These are phyloP conservation scores for Pilophorus perplexus DNA, from an alignment of 2,888 invertebrate genomes.

Conservation along the genomic window DNA sequence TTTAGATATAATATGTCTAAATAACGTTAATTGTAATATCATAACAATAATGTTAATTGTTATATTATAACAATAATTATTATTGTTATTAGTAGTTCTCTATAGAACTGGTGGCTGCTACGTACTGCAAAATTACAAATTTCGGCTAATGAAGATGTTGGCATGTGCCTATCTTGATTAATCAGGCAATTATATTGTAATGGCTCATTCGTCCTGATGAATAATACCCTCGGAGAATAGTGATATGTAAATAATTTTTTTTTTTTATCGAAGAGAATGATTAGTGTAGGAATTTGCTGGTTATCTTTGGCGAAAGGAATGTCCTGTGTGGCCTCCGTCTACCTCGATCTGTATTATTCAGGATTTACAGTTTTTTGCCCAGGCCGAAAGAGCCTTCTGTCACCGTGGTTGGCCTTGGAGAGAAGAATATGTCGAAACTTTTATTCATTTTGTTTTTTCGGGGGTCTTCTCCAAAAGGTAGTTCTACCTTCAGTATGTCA, in stretches of 20 bases:
- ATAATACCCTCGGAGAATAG: too few relatives aligned
- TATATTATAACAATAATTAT: too few relatives aligned
- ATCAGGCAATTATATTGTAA: too few relatives aligned
- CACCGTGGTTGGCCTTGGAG: constrained; percentile 23
- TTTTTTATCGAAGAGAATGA: neutral
- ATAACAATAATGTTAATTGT: too few relatives aligned
- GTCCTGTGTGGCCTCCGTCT: constrained; percentile 17
- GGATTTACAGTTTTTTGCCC: constrained; percentile 22
- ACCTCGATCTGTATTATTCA: constrained; percentile 15
- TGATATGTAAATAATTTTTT: neutral
- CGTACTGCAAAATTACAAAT: too few relatives aligned
- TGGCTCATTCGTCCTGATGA: too few relatives aligned
- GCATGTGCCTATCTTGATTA: too few relatives aligned
- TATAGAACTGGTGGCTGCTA: too few relatives aligned
- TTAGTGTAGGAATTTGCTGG: constrained; percentile 9
- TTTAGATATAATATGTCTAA: too few relatives aligned
- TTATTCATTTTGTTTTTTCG: neutral
- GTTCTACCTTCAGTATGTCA: constrained; percentile 18
- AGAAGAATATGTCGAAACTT: constrained; percentile 7
- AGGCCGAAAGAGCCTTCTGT: neutral
- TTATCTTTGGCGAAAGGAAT: constrained; percentile 9
- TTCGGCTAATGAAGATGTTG: too few relatives aligned
- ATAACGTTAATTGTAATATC: too few relatives aligned
- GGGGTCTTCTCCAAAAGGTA: neutral
- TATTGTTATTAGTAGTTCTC: too few relatives aligned